Base-by-base conservation (phyloP, 2,797 vertebrate species). In the Chaetophractus vellerosus region DNA sequence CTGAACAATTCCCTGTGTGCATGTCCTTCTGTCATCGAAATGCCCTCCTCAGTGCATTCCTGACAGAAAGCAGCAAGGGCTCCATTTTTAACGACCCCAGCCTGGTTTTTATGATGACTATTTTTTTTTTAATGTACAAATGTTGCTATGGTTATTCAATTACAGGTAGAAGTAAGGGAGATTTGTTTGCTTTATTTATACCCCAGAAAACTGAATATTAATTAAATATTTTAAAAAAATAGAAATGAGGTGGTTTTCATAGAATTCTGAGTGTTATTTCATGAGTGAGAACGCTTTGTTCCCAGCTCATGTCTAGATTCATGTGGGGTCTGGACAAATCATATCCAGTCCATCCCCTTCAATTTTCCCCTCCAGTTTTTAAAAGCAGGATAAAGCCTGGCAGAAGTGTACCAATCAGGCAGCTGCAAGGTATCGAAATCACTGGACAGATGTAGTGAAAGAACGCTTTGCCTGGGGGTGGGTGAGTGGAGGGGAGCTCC, bases 111-210 rank as follows among this genome's bases (percentile, higher is more conserved):
- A 75, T 94, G 9, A 72, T 55, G 71, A 6, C 26, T 45, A 59
- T 90, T 87, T 75, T 87, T 33, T 88, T n/a, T 74, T 36, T 75
- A 93, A 88, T 36, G 64, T 63, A 64, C 61, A 78, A 91, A 95
- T 74, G 14, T 33, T 33, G 71, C 45, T 85, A 21, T 57, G 80
- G 84, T 83, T 33, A 96, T 94, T 95, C 21, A 81, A 36, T 92
- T 83, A 90, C 23, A 88, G 86, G 12, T 68, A 81, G 66, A 96
- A 76, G 26, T 50, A 83, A 45, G 90, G 26, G 59, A 28, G n/a
- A 31, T 93, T 57, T 88, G 23, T 89, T 79, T 89, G 36, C 26
- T 92, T 79, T 69, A 82, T 92, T 94, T 93, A 82, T 79, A 45
- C 5, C 26, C 12, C 74, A 41, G 28, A 80, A 92, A 88, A 78